Evolutionary conservation across 2,113 vertebrate species (phyloP).

Genomic region (Lampris incognitus): DNA sequence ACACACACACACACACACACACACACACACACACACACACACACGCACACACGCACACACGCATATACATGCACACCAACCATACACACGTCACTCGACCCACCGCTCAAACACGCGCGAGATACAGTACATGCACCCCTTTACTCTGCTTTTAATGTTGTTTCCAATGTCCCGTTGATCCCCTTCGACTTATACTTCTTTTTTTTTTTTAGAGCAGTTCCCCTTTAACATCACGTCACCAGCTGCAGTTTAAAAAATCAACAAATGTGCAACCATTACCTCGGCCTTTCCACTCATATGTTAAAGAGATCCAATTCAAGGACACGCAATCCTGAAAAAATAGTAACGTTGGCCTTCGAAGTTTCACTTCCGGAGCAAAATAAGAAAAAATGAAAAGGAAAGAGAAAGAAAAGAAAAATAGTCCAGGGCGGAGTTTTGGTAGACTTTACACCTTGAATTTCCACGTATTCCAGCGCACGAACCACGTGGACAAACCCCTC

Average conservation of each 20-base stretch:
- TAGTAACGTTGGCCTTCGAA: slow-evolving; percentile 14
- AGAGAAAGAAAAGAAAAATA: slow-evolving; percentile 5
- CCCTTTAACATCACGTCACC: not conserved
- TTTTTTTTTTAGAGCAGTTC: not conserved
- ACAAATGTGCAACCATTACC: slow-evolving; percentile 12
- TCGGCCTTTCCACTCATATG: slow-evolving; percentile 1
- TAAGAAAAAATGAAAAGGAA: not conserved
- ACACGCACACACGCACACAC: slow-evolving; percentile 11
- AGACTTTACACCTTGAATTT: slow-evolving; percentile 5
- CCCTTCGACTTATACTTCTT: not conserved
- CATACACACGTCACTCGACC: slow-evolving; percentile 17
- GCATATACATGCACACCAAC: slow-evolving; percentile 9
- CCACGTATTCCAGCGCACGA: slow-evolving; percentile 17
- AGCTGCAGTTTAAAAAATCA: not conserved
- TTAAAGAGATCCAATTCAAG: slow-evolving; percentile 59
- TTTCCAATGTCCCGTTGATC: not conserved
- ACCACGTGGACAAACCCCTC: slow-evolving; percentile 6
- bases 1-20: not conserved
- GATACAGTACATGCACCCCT: slow-evolving; percentile 45
- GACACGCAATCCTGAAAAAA: slow-evolving; percentile 63
- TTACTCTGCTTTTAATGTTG: slow-evolving; percentile 42
- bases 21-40: slow-evolving; percentile 18
- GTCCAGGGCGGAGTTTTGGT: slow-evolving; percentile 24
- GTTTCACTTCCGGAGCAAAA: not conserved
- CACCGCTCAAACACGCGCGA: slow-evolving; percentile 15